Evolutionary conservation across 2,797 vertebrate genomes (phyloP).

Genomic region (Nannoperca australis): DNA sequence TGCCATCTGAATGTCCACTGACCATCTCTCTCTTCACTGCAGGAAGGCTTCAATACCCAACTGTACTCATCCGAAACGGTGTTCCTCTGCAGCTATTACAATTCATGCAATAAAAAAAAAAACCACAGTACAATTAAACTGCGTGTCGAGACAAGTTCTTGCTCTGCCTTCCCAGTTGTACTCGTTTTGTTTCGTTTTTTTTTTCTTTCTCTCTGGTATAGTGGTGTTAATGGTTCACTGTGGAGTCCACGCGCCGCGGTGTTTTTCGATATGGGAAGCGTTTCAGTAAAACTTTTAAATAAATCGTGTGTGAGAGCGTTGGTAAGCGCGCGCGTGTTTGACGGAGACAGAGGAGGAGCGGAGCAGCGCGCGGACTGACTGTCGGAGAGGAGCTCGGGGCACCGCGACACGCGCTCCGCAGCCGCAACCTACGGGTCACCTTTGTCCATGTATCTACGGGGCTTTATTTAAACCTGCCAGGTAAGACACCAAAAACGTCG

Average conservation of each 20-base stretch:
- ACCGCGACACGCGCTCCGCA: conserved; percentile 24
- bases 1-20: conserved; percentile 75
- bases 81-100: conserved; percentile 81
- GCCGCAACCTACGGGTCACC: background rate
- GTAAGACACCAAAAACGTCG: conserved; percentile 36
- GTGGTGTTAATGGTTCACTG: background rate
- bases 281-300: background rate
- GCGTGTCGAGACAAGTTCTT: conserved; percentile 30
- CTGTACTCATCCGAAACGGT: conserved; percentile 76
- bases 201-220: too few species aligned
- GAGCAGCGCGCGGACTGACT: conserved; percentile 33
- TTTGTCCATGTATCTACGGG: background rate
- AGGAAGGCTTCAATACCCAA: conserved; percentile 66
- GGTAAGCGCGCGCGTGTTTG: background rate
- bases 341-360: conserved; percentile 56
- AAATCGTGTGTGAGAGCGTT: background rate
- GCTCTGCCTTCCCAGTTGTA: background rate
- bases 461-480: conserved; percentile 5
- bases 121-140: conserved; percentile 69
- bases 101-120: conserved; percentile 87
- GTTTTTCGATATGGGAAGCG: background rate
- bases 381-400: conserved; percentile 18
- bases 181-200: too few species aligned
- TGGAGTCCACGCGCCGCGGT: too few species aligned
- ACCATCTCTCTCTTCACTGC: conserved; percentile 59